Conservation (phyloP, 2,888 invertebrate genomes). For the Ophraella communa region DNA sequence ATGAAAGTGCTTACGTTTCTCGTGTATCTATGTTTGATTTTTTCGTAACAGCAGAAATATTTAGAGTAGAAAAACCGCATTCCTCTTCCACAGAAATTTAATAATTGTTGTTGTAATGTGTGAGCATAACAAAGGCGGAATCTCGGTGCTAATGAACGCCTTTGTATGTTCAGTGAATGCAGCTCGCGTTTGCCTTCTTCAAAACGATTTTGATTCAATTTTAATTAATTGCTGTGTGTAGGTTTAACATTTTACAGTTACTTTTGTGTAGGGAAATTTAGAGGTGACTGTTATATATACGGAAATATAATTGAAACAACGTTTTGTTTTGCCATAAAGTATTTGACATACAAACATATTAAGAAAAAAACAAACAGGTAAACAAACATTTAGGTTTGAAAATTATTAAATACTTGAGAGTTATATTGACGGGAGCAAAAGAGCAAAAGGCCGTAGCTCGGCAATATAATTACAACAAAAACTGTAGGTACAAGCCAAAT, state of each 20-base stretch:
- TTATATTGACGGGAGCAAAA: too few relatives aligned
- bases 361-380: neutral
- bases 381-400: neutral
- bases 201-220: slow-evolving; percentile 31
- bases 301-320: neutral
- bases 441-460: too few relatives aligned
- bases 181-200: slow-evolving; percentile 25
- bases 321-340: neutral
- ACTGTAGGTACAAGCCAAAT: too few relatives aligned
- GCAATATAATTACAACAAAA: too few relatives aligned
- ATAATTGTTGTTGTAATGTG: slow-evolving; percentile 12
- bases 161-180: slow-evolving; percentile 22
- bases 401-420: neutral
- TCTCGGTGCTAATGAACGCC: slow-evolving; percentile 29
- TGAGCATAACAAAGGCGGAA: slow-evolving; percentile 24
- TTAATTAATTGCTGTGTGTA: slow-evolving; percentile 31
- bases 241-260: slow-evolving; percentile 25
- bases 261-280: slow-evolving; percentile 15
- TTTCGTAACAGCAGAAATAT: neutral
- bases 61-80: neutral
- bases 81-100: slow-evolving; percentile 18
- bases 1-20: neutral
- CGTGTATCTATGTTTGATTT: too few relatives aligned
- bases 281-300: slow-evolving; percentile 21
- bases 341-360: neutral